phyloP scores from a whole-genome alignment of 2,113 vertebrate species.

The Gnathonemus longibarbis region DNA sequence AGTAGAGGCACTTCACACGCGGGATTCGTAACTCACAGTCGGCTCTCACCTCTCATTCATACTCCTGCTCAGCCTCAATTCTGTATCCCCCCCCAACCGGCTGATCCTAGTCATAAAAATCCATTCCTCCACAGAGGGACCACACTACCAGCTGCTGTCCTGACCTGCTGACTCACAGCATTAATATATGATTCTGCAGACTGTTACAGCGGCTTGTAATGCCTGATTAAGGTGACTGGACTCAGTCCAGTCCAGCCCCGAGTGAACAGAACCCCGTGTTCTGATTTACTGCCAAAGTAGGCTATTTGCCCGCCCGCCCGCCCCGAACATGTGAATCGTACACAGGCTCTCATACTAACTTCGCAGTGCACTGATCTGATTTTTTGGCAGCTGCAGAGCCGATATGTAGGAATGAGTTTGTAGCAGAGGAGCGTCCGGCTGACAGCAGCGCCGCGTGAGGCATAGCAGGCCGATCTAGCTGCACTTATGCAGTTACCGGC shows the following conservation, averaged over 20 bases:
- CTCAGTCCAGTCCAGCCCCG: not conserved
- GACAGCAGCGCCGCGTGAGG: slow-evolving; percentile 17
- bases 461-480: slow-evolving; percentile 26
- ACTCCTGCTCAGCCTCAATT: not conserved
- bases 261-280: not conserved
- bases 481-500: slow-evolving; percentile 20
- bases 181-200: slow-evolving; percentile 1
- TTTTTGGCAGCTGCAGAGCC: not conserved
- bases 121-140: slow-evolving; percentile 10
- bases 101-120: slow-evolving; percentile 13
- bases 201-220: slow-evolving; percentile 18
- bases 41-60: not conserved
- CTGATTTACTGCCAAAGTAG: not conserved
- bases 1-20: not conserved
- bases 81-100: not conserved
- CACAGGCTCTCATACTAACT: not conserved
- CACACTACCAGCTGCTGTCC: slow-evolving; percentile 11
- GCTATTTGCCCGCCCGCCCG: not conserved
- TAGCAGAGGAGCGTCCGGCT: not conserved
- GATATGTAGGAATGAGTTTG: not conserved
- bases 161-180: not conserved
- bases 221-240: slow-evolving; percentile 15
- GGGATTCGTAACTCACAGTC: not conserved
- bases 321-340: not conserved
- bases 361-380: not conserved